Evolutionary conservation across 1,140 invertebrate species (phyloP).

Genomic region (Drosophila triauraria): DNA sequence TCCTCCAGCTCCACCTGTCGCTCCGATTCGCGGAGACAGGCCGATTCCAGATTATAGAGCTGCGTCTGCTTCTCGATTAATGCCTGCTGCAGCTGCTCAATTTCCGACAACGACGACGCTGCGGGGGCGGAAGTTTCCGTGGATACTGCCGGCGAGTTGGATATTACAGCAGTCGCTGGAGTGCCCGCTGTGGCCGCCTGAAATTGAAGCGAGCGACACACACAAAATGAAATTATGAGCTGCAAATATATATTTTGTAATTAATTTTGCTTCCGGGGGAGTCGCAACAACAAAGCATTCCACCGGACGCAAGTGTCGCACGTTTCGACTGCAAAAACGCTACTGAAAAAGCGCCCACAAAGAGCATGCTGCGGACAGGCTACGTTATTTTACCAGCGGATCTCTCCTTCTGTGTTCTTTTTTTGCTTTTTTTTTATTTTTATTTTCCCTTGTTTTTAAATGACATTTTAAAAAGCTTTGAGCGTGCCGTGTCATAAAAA

Average conservation of each 20-base stretch:
- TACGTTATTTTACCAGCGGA: constrained; percentile 49
- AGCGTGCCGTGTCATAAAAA: constrained; percentile 67
- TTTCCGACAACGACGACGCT: constrained; percentile 86
- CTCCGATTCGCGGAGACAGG: constrained; percentile 92
- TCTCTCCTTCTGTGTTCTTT: constrained; percentile 14
- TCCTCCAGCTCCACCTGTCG: constrained; percentile 92
- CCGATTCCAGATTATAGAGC: constrained; percentile 93
- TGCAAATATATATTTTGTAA: constrained; percentile 68
- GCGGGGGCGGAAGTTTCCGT: constrained; percentile 59
- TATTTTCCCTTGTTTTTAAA: constrained; percentile 38
- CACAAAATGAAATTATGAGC: constrained; percentile 53
- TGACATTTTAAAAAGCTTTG: constrained; percentile 59
- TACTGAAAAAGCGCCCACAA: constrained; percentile 45
- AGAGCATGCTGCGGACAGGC: constrained; percentile 29
- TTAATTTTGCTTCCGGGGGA: constrained; percentile 72
- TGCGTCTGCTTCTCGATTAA: constrained; percentile 92
- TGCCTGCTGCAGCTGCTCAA: constrained; percentile 93
- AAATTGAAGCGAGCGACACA: constrained; percentile 45
- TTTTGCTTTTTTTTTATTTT: not conserved
- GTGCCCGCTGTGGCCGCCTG: constrained; percentile 63
- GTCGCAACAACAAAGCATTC: constrained; percentile 42
- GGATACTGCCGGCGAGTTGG: constrained; percentile 16
- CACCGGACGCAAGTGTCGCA: constrained; percentile 73
- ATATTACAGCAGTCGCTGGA: constrained; percentile 12
- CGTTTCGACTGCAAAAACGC: constrained; percentile 63